Evolutionary conservation across 2,797 vertebrate genomes (phyloP), one percentile per base, ranked within the genome.

Genomic region (Manis pentadactyla): DNA sequence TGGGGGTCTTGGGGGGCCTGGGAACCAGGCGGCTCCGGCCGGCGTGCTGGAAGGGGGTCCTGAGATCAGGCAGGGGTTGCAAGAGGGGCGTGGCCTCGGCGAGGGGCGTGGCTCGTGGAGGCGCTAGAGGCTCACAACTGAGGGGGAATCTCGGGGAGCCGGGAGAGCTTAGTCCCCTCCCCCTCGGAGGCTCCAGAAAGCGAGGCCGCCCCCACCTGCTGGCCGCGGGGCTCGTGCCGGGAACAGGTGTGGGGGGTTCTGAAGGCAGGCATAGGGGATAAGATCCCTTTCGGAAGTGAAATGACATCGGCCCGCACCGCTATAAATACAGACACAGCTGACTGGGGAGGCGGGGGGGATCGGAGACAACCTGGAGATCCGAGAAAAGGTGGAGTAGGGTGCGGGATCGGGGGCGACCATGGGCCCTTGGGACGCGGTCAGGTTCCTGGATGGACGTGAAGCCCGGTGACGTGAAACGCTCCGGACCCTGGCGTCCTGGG

Each of bases 301-400:
- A 92, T 2, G 74, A 49, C 94, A 34, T 37, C 1, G 96, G 21
- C 61, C 61, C 42, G 14, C 34, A 29, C 59, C 68, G 68, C 94
- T 97, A 83, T 97, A 96, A 96, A 98, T 97, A 96, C 17, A 34
- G 92, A n/a, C 91, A 73, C 96, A 98, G 97, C 96, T 98, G 97
- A 74, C 83, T 31, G 4, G 42, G 51, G 42, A 19, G 14, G 7
- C 31, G 63, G 34, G 68, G 68, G 61, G 42, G 49, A 9, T 68
- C 18, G 17, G 11, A 66, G 57, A 25, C n/a, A 75, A 13, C 87
- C 75, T 12, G 59, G 68, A 59, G 77, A 42, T 64, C 63, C 19
- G 9, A 34, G 81, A 23, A 5, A 73, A 29, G 57, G 37, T 18
- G 15, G 27, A 49, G 19, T 34, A 5, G 53, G 23, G 37, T 6